These are phyloP conservation scores for Pungitius pungitius DNA, from an alignment of 2,113 vertebrate genomes.

Conservation along the genomic window DNA sequence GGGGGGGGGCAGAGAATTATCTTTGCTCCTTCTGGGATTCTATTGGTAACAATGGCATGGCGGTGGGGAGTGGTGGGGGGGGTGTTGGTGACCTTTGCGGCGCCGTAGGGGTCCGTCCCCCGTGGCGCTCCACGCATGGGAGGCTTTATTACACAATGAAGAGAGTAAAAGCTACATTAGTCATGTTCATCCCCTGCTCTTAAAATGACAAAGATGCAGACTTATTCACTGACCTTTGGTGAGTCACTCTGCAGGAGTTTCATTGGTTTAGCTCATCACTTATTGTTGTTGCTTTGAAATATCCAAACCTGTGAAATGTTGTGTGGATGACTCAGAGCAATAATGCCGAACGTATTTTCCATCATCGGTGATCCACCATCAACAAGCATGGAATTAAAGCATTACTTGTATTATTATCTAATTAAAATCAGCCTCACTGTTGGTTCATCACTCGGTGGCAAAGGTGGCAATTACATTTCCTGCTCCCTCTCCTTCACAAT, in stretches of 20 bases:
- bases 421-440: neutral
- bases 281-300: neutral
- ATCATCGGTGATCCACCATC: too few species aligned
- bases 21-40: too few species aligned
- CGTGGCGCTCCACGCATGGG: constrained; percentile 12
- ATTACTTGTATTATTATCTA: neutral
- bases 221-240: too few species aligned
- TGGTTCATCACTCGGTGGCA: neutral
- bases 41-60: too few species aligned
- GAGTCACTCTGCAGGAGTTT: too few species aligned
- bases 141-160: constrained; percentile 16
- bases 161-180: neutral
- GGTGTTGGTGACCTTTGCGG: constrained; percentile 48
- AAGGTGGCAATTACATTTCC: neutral
- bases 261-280: too few species aligned
- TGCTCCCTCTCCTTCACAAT: neutral
- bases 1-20: too few species aligned
- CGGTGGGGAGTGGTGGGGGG: too few species aligned
- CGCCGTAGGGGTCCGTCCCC: constrained; percentile 36
- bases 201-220: neutral
- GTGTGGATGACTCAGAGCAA: neutral
- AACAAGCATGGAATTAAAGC: neutral
- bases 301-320: neutral
- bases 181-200: neutral
- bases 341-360: too few species aligned